These are phyloP conservation scores for Omphaloscelis lunosa DNA, from an alignment of 2,888 invertebrate genomes.

Conservation along the genomic window DNA sequence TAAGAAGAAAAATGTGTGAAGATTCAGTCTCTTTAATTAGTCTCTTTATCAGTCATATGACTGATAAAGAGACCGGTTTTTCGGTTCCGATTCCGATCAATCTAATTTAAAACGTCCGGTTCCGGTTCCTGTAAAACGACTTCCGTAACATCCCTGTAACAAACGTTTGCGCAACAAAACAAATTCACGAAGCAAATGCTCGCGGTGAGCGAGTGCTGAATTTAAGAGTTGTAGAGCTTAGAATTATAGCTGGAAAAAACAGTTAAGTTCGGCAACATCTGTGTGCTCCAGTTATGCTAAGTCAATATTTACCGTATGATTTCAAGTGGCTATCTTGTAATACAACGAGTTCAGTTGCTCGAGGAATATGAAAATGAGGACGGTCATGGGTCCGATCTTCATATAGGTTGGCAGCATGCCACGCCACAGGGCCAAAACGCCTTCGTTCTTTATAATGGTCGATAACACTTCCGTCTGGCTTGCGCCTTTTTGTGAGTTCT, in stretches of 20 bases:
- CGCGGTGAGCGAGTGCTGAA: not conserved
- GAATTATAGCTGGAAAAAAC: not conserved
- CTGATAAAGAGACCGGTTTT: too few species aligned
- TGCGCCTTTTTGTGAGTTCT: constrained; percentile 97
- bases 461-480: constrained; percentile 93
- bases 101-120: too few species aligned
- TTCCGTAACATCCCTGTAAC: too few species aligned
- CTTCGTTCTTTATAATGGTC: constrained; percentile 95
- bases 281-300: not conserved
- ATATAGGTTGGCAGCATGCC: constrained; percentile 98
- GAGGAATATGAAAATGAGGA: constrained; percentile 98
- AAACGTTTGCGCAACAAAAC: not conserved
- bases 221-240: not conserved
- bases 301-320: not conserved
- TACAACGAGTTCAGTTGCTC: constrained; percentile 95
- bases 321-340: constrained; percentile 28
- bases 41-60: too few species aligned
- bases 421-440: constrained; percentile 98
- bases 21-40: too few species aligned
- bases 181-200: not conserved
- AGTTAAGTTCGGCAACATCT: not conserved
- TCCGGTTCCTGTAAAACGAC: too few species aligned
- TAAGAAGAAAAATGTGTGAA: too few species aligned
- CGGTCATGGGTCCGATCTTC: constrained; percentile 98
- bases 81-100: too few species aligned